Percentiles rank a stretch among this genome's conserved stretches.
phyloP scores from a whole-genome alignment of 2,113 vertebrate genomes.

The Brachyhypopomus occidentalis region DNA sequence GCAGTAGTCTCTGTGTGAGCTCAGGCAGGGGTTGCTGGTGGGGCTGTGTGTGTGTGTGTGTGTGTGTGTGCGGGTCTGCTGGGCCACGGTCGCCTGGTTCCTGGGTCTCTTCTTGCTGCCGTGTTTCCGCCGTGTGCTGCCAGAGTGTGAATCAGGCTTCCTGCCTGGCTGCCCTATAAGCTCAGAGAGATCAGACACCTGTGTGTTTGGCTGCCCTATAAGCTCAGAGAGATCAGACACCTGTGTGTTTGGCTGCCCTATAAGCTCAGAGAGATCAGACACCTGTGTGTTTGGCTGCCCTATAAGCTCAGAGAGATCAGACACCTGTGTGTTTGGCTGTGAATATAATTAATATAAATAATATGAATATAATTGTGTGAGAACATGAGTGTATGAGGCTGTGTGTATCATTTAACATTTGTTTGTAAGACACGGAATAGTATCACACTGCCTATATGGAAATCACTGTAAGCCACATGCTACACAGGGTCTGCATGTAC shows the following conservation, averaged over 20 bases:
- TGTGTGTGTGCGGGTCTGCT: slow-evolving; percentile 59
- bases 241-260: no score
- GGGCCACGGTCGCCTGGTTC: slow-evolving; percentile 33
- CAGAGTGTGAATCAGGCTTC: not conserved
- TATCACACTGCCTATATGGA: no score
- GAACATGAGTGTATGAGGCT: no score
- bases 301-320: no score
- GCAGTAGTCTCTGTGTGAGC: slow-evolving; percentile 72
- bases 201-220: not conserved
- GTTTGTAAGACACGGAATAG: no score
- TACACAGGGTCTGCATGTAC: slow-evolving; percentile 38
- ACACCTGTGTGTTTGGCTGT: no score
- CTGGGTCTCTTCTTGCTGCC: slow-evolving; percentile 60
- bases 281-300: no score
- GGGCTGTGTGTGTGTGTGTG: slow-evolving; percentile 53
- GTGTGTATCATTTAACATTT: no score
- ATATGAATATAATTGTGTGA: no score
- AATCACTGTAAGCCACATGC: no score
- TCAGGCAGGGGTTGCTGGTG: slow-evolving; percentile 70
- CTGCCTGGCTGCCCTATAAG: not conserved
- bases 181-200: slow-evolving; percentile 5
- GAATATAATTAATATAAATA: no score
- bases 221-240: slow-evolving; percentile 6
- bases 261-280: no score
- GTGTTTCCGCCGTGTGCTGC: slow-evolving; percentile 58